These are phyloP conservation scores for Oostethus manadensis DNA, from an alignment of 2,113 vertebrate species.

Conservation along the genomic window DNA sequence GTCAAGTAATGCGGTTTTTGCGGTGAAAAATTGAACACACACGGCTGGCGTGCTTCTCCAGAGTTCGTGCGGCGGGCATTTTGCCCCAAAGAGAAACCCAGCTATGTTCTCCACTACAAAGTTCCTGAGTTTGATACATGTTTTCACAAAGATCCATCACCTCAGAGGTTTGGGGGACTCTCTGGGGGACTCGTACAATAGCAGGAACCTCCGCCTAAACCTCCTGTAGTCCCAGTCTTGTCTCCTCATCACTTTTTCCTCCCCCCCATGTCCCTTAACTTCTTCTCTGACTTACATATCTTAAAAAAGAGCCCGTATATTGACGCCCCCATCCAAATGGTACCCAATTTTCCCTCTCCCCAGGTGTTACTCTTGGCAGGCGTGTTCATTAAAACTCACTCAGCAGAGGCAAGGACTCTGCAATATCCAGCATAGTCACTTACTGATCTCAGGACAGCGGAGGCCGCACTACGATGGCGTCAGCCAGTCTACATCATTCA, in stretches of 20 bases:
- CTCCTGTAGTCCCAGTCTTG: slow-evolving; percentile 32
- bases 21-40: not conserved
- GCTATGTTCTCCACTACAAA: slow-evolving; percentile 4
- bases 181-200: slow-evolving; percentile 42
- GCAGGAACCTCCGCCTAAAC: slow-evolving; percentile 40
- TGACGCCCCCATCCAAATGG: slow-evolving; percentile 16
- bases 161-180: slow-evolving; percentile 30
- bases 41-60: slow-evolving; percentile 9
- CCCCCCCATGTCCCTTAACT: slow-evolving; percentile 23
- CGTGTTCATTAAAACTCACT: slow-evolving; percentile 60
- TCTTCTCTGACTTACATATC: slow-evolving; percentile 20
- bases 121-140: slow-evolving; percentile 12
- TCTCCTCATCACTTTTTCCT: slow-evolving; percentile 56
- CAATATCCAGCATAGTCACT: slow-evolving; percentile 39
- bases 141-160: slow-evolving; percentile 13
- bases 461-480: slow-evolving; percentile 10
- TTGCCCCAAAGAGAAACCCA: slow-evolving; percentile 27
- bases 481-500: slow-evolving; percentile 35
- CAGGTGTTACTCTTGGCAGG: slow-evolving; percentile 47
- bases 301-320: slow-evolving; percentile 43
- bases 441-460: slow-evolving; percentile 28
- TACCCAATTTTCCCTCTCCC: slow-evolving; percentile 49
- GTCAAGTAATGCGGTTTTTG: no score
- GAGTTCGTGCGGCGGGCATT: slow-evolving; percentile 38
- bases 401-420: slow-evolving; percentile 47